Evolutionary conservation across 53 echinoderm and acorn worm species (phyloP).

Genomic region (Hippasteria phrygiana): DNA sequence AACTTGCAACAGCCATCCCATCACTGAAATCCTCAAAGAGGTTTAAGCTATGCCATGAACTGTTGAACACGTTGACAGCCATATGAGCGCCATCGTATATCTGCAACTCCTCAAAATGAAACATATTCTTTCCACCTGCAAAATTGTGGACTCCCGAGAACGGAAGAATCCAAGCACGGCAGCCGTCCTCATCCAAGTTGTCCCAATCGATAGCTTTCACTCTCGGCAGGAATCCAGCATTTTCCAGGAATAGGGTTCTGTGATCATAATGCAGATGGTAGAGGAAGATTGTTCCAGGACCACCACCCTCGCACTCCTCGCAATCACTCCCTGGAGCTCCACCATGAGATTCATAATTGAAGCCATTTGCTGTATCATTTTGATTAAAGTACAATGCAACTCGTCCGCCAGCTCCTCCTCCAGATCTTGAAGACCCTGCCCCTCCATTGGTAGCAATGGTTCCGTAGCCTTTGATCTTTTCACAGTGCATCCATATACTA

Average conservation of each 20-base stretch:
- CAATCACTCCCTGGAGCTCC: constrained; percentile 69
- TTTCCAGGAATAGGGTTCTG: constrained; percentile 88
- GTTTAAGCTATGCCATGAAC: constrained; percentile 55
- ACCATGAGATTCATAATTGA: constrained; percentile 92
- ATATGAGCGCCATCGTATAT: constrained; percentile 88
- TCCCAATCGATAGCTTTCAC: constrained; percentile 85
- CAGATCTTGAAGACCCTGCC: constrained; percentile 66
- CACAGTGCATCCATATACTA: constrained; percentile 97
- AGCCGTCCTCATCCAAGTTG: constrained; percentile 89
- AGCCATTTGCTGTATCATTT: constrained; percentile 81
- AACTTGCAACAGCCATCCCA: constrained; percentile 29
- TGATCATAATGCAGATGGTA: constrained; percentile 86
- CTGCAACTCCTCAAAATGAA: constrained; percentile 93
- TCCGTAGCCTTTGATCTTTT: constrained; percentile 89
- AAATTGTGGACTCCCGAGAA: constrained; percentile 82
- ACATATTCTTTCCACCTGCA: constrained; percentile 81
- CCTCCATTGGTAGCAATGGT: constrained; percentile 87
- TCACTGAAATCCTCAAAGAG: neutral
- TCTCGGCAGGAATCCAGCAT: constrained; percentile 75
- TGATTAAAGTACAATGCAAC: constrained; percentile 79
- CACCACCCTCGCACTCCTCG: constrained; percentile 87
- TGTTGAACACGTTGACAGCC: constrained; percentile 73
- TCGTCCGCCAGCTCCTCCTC: constrained; percentile 90
- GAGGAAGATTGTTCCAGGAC: constrained; percentile 89
- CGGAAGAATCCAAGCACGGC: constrained; percentile 90